Conservation (phyloP, 2,113 vertebrate genomes). For the Lates calcarifer region DNA sequence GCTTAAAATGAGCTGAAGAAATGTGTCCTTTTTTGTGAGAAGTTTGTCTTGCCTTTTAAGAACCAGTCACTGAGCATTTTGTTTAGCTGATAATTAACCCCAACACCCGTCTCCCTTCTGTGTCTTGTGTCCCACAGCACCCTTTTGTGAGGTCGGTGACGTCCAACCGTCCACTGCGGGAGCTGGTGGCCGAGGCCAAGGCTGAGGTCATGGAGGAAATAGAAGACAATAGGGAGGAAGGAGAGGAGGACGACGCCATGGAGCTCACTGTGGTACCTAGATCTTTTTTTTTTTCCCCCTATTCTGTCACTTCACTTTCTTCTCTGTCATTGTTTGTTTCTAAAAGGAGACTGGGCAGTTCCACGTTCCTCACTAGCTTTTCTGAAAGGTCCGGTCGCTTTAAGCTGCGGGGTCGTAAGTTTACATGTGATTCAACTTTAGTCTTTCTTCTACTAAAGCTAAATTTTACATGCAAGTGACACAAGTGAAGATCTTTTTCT, state of each 20-base stretch:
- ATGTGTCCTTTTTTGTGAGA: not conserved
- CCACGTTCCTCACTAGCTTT: not conserved
- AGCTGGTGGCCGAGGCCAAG: slow-evolving; percentile 97
- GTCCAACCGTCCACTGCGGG: slow-evolving; percentile 90
- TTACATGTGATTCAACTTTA: not conserved
- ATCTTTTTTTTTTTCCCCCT: not conserved
- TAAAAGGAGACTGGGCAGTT: slow-evolving; percentile 13
- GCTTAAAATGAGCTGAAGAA: not conserved
- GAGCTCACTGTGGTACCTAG: slow-evolving; percentile 74
- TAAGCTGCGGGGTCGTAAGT: not conserved
- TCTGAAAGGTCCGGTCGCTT: not conserved
- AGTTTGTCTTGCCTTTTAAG: not conserved
- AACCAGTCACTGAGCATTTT: not conserved
- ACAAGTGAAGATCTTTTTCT: not conserved
- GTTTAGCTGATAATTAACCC: not conserved
- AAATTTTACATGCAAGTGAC: not conserved
- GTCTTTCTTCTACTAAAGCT: not conserved
- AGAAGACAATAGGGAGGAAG: slow-evolving; percentile 85
- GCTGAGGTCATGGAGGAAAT: slow-evolving; percentile 93
- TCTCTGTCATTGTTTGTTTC: slow-evolving; percentile 28
- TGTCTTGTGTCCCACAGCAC: slow-evolving; percentile 84
- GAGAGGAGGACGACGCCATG: slow-evolving; percentile 80
- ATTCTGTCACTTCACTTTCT: slow-evolving; percentile 19
- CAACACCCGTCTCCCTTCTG: not conserved
- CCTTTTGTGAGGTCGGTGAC: slow-evolving; percentile 89